These are phyloP conservation scores for Cygnus buccinator DNA, from an alignment of 2,113 vertebrate species.

Conservation along the genomic window DNA sequence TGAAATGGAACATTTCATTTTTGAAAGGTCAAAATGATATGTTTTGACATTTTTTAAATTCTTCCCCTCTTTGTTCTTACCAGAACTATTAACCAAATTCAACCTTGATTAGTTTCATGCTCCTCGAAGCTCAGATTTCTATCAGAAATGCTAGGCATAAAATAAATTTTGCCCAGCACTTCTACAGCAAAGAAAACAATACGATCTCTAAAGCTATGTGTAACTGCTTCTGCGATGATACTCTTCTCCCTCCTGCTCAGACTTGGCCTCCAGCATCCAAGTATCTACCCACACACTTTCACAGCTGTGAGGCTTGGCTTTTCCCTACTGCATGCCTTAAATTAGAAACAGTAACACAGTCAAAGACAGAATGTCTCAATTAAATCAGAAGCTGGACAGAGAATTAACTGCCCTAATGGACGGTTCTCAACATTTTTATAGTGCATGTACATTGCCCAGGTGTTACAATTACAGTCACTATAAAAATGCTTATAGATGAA, in stretches of 20 bases:
- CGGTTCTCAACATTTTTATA: slow-evolving; percentile 35
- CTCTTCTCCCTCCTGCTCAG: not conserved
- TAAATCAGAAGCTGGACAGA: slow-evolving; percentile 25
- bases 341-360: not conserved
- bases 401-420: slow-evolving; percentile 46
- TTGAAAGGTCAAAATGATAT: slow-evolving; percentile 63
- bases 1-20: slow-evolving; percentile 61
- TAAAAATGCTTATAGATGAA: slow-evolving; percentile 38
- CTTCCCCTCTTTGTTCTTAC: not conserved
- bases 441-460: not conserved
- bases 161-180: not conserved
- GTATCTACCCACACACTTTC: not conserved
- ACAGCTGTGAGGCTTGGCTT: not conserved
- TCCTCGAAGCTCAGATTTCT: slow-evolving; percentile 27
- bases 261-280: not conserved
- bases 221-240: not conserved
- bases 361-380: slow-evolving; percentile 28
- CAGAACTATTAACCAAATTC: slow-evolving; percentile 57
- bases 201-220: not conserved
- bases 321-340: not conserved
- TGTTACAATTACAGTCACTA: slow-evolving; percentile 53
- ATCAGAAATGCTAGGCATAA: not conserved
- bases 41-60: slow-evolving; percentile 60
- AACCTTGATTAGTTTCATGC: slow-evolving; percentile 33
- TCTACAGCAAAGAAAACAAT: not conserved